A percentile compares a stretch with the other conserved stretches of the same genome.
These are phyloP conservation scores for Ylistrum balloti DNA, from an alignment of 1,140 invertebrate species.

Conservation along the genomic window DNA sequence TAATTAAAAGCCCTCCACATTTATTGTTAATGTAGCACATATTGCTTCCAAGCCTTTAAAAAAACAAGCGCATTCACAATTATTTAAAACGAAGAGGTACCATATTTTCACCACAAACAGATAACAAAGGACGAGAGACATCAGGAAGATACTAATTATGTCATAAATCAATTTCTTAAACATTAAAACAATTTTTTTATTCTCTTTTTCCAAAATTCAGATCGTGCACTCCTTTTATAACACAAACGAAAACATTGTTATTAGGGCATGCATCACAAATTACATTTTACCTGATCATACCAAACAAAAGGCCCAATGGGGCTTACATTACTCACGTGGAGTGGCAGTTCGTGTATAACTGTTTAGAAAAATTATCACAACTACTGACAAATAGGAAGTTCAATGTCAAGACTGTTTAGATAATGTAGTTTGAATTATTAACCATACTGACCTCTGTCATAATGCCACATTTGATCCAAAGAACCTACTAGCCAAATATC, in stretches of 20 bases:
- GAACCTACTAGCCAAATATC: no score
- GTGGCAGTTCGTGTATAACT: no score
- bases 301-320: neutral
- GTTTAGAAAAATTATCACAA: no score
- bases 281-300: neutral
- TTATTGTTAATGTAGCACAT: neutral
- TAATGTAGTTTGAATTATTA: no score
- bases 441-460: no score
- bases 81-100: neutral
- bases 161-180: neutral
- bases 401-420: no score
- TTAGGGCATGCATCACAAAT: neutral
- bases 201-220: neutral
- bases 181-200: neutral
- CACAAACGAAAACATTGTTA: neutral
- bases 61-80: neutral
- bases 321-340: neutral
- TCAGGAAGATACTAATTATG: neutral
- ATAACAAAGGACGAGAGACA: neutral
- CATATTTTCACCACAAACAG: neutral
- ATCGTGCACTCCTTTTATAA: neutral
- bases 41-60: neutral
- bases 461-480: no score
- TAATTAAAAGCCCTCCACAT: neutral
- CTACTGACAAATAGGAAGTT: no score